phyloP scores from a whole-genome alignment of 2,113 vertebrate species.

The Copsychus sechellarum region DNA sequence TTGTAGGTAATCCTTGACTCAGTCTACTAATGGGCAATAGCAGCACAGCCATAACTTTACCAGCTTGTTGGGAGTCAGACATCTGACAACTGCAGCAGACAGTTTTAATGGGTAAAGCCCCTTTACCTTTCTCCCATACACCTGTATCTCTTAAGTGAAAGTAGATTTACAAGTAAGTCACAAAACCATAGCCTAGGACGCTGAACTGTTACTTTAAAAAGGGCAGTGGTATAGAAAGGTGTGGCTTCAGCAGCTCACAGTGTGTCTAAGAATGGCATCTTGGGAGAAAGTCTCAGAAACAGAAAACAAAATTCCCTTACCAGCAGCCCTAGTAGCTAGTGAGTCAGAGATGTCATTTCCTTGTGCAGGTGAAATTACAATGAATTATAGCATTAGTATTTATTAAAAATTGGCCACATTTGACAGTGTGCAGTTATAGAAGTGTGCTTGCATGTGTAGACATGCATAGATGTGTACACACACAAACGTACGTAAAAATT shows the following conservation, averaged over 20 bases:
- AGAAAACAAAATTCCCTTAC: neutral
- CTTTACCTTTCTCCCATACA: neutral
- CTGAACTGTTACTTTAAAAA: neutral
- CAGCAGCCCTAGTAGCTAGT: neutral
- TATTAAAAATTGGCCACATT: neutral
- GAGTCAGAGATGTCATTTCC: neutral
- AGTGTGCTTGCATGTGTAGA: neutral
- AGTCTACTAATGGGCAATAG: neutral
- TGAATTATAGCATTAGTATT: neutral
- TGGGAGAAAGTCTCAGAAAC: neutral
- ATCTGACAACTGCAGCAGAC: neutral
- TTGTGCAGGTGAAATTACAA: neutral
- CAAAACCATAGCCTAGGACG: neutral
- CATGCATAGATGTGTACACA: neutral
- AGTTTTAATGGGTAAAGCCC: neutral
- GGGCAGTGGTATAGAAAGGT: neutral
- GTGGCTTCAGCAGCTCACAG: neutral
- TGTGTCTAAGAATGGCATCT: neutral
- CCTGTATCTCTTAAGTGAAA: neutral
- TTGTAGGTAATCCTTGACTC: neutral
- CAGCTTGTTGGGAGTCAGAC: neutral
- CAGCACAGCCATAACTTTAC: neutral
- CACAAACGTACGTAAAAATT: neutral
- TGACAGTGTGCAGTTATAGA: neutral
- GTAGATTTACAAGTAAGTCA: neutral